Conservation (phyloP, 2,113 vertebrate species). For the Ictalurus punctatus region DNA sequence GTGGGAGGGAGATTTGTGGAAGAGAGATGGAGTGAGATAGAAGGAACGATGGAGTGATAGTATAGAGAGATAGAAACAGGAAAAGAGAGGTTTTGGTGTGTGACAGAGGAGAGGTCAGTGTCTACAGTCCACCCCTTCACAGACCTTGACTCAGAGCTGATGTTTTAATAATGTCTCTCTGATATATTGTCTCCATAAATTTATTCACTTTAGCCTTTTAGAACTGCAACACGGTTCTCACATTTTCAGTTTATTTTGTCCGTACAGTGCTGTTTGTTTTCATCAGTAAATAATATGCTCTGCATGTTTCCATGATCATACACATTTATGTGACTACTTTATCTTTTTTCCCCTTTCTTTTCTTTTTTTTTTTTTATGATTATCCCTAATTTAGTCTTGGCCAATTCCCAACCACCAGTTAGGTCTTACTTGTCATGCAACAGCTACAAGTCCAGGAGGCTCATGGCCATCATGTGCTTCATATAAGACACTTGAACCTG, state of each 20-base stretch:
- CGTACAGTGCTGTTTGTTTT: no score
- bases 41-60: constrained; percentile 1
- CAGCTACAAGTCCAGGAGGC: not conserved
- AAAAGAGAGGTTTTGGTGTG: constrained; percentile 3
- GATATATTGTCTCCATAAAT: not conserved
- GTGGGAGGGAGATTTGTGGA: not conserved
- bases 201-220: not conserved
- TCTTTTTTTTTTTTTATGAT: no score
- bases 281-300: no score
- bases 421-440: not conserved
- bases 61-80: constrained; percentile 2
- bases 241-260: no score
- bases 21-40: not conserved
- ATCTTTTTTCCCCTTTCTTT: not conserved
- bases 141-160: constrained; percentile 12
- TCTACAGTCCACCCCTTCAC: not conserved
- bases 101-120: constrained; percentile 1
- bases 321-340: no score
- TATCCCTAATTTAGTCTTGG: not conserved
- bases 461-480: not conserved
- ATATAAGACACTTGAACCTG: not conserved
- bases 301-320: no score
- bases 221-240: no score
- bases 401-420: not conserved
- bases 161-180: constrained; percentile 19